Evolutionary conservation across 2,888 invertebrate species (phyloP), one percentile per base, ranked within the genome.

Genomic region (Zygogramma bicolorata): DNA sequence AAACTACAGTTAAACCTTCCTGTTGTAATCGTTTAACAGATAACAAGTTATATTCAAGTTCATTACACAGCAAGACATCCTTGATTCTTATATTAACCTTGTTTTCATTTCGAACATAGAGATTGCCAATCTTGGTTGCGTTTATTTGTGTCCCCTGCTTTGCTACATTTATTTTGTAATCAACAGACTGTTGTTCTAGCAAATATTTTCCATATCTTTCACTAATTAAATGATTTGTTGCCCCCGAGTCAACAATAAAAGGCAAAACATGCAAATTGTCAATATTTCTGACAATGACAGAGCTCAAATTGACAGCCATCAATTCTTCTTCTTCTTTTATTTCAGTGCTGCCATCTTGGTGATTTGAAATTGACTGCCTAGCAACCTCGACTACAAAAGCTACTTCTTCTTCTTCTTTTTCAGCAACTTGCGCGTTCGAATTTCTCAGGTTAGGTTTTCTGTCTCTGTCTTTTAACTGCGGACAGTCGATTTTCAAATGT

Each of bases 241-340:
- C 20, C 3, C 40, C 40, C 1, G 61, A 61, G 25, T 61, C 38
- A 61, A 61, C 15, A n/a, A 66, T 66, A 15, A 42, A 40, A n/a
- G 5, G 7, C 2, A 61, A 7, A 8, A 20, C 40, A 18, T 38
- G 5, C 5, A 7, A 7, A 18, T 40, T 18, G 10, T 40, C 22
- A 38, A 38, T n/a, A n/a, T n/a, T n/a, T n/a, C n/a, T 40, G 40
- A 8, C 13, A 3, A 13, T 3, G 40, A 8, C 3, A 40, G 40
- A 31, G 31, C 7, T 31, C 7, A 40, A 13, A 8, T 29, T 31
- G 31, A 29, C 29, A 31, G n/a, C n/a, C n/a, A n/a, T n/a, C n/a
- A n/a, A n/a, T n/a, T n/a, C n/a, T n/a, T n/a, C n/a, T n/a, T n/a
- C n/a, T n/a, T n/a, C n/a, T n/a, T n/a, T n/a, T n/a, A n/a, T n/a